These are phyloP conservation scores for Alligator mississippiensis DNA, from an alignment of 2,113 vertebrate species.

Conservation along the genomic window DNA sequence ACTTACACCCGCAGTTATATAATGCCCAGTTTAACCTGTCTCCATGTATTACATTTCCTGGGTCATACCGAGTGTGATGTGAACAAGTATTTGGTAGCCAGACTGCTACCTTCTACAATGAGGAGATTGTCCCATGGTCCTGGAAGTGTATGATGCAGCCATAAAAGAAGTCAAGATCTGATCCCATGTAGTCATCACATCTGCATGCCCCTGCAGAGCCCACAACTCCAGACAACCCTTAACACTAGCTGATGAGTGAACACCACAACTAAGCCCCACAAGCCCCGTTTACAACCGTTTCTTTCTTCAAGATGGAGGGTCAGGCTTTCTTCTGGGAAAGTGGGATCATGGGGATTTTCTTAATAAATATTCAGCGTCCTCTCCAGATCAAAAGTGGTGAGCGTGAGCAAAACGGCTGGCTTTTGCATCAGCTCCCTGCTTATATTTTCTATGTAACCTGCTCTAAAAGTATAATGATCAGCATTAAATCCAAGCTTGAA, in stretches of 20 bases:
- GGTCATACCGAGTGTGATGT: background rate
- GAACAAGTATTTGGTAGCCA: background rate
- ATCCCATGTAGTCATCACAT: background rate
- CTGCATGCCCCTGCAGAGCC: too few relatives aligned
- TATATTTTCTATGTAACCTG: conserved; percentile 68
- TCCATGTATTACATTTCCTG: conserved; percentile 21
- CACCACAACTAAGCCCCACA: background rate
- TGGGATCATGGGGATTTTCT: conserved; percentile 50
- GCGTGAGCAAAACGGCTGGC: conserved; percentile 54
- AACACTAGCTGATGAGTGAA: background rate
- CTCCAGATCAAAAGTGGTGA: conserved; percentile 55
- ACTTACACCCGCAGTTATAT: conserved; percentile 26
- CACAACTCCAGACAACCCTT: background rate
- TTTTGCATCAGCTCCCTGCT: conserved; percentile 63
- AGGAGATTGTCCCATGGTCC: background rate
- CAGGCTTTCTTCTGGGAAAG: conserved; percentile 22
- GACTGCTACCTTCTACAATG: background rate
- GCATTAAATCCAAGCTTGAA: conserved; percentile 76
- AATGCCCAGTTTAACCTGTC: conserved; percentile 19
- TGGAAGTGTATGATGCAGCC: background rate
- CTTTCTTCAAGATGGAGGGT: conserved; percentile 2
- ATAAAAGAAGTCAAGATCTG: rapidly evolving
- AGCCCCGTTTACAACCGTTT: conserved; percentile 46
- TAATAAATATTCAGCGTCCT: conserved; percentile 65
- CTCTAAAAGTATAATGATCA: conserved; percentile 76